Evolutionary conservation across 2,888 invertebrate genomes (phyloP).

Genomic region (Acanthosoma haemorrhoidale): DNA sequence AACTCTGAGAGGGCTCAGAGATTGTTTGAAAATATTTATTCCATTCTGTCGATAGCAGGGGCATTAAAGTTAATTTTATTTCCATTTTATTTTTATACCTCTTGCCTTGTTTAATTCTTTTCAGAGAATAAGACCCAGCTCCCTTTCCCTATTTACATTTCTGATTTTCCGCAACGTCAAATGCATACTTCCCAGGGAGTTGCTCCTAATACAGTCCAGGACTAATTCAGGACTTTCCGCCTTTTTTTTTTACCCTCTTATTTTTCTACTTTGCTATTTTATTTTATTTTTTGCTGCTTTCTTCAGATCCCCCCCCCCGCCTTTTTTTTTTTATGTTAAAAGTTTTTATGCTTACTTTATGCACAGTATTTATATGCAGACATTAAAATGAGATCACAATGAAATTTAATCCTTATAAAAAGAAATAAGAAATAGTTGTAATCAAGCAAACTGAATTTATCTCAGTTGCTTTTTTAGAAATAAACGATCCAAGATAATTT

Average conservation of each 20-base stretch:
- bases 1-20: too few species aligned
- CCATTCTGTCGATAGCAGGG: background rate
- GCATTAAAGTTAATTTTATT: background rate
- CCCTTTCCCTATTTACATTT: conserved; percentile 30
- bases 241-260: background rate
- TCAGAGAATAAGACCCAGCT: conserved; percentile 2
- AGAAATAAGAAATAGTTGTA: too few species aligned
- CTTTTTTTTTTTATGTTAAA: conserved; percentile 13
- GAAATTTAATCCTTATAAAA: too few species aligned
- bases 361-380: background rate
- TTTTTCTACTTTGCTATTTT: background rate
- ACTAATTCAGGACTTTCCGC: conserved; percentile 15
- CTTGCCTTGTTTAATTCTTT: conserved; percentile 27
- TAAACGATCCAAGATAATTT: too few species aligned
- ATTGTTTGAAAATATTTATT: background rate
- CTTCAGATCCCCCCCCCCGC: background rate
- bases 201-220: conserved; percentile 18
- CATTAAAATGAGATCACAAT: too few species aligned
- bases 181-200: conserved; percentile 25
- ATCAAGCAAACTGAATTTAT: too few species aligned
- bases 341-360: conserved; percentile 5
- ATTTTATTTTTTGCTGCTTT: background rate
- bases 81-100: conserved; percentile 15
- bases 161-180: conserved; percentile 32
- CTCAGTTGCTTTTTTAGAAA: too few species aligned